Evolutionary conservation across 2,797 vertebrate species (phyloP).

Genomic region (Manis pentadactyla): DNA sequence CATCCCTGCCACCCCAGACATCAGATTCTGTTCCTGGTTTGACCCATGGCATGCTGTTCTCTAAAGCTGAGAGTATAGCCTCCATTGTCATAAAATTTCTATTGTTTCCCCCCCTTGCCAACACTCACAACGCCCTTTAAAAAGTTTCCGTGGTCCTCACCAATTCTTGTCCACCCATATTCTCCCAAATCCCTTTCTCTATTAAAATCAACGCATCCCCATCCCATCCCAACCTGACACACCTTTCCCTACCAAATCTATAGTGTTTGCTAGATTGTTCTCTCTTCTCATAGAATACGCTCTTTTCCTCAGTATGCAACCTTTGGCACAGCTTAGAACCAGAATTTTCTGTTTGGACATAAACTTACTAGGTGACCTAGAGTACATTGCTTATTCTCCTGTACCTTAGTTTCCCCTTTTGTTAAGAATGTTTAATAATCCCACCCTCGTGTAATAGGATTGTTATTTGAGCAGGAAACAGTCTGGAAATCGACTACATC

Average conservation of each 20-base stretch:
- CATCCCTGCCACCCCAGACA: not conserved
- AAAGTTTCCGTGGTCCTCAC: not conserved
- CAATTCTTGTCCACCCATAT: not conserved
- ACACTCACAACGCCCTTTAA: not conserved
- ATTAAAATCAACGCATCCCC: not conserved
- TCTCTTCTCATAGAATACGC: not conserved
- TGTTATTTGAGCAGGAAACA: not conserved
- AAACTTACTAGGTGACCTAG: not conserved
- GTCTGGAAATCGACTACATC: not conserved
- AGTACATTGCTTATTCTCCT: not conserved
- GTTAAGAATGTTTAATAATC: not conserved
- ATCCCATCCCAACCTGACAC: not conserved
- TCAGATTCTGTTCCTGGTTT: not conserved
- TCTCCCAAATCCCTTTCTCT: not conserved
- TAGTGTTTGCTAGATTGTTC: not conserved
- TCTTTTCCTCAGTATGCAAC: not conserved
- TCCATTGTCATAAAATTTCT: not conserved
- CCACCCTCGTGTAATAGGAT: not conserved
- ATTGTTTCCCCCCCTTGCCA: not conserved
- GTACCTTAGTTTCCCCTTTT: constrained; percentile 52
- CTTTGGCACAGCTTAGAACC: not conserved
- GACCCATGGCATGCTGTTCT: fast-evolving
- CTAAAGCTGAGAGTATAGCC: not conserved
- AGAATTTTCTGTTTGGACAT: not conserved
- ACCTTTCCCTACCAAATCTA: not conserved